Base-by-base conservation (phyloP, 2,797 vertebrate species). In the Cuculus canorus region DNA sequence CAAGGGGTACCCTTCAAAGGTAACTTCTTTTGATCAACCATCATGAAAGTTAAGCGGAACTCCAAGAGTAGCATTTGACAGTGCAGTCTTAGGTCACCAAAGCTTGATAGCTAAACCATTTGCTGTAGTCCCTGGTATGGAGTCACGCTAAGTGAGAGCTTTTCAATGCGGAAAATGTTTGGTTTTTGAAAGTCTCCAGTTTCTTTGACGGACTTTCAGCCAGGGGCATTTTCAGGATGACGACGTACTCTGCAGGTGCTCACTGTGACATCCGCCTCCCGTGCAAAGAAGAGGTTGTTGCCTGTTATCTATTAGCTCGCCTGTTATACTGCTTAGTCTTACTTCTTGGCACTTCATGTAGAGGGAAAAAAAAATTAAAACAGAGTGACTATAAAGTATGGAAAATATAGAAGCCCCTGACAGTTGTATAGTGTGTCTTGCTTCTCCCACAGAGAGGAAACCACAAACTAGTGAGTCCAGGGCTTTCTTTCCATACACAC, bases 391-490 rank as follows among this genome's bases (percentile, higher is more conserved):
- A 75, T 88, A 86, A 95, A 95, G 90, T 92, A 97, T 94, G 90
- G 94, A 96, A 96, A 93, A 93, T 78, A 66, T 95, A 95, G 88
- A 92, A 93, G 48, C 68, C 66, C 82, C 57, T 96, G 95, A 96
- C 95, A 96, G 93, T 94, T 95, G 85, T 92, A 93, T 82, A 82
- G 86, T 95, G 84, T 92, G 82, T 94, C 95, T 87, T 81, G 72
- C 93, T 97, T 96, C 93, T 92, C 92, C 92, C 87, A 92, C 90
- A 87, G 93, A 96, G 96, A 96, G 87, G 88, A 97, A 97, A 97
- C 95, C 96, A 89, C 96, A 94, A 92, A 96, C 95, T 86, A 93
- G 93, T 65, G 80, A 91, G 93, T 93, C 68, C 52, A 32, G 90
- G 92, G 91, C 82, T 92, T 93, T 64, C 87, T 96, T 93, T 97